Base-by-base conservation (phyloP, 2,888 invertebrate genomes). In the Pseudococcus jackbeardsleyi region DNA sequence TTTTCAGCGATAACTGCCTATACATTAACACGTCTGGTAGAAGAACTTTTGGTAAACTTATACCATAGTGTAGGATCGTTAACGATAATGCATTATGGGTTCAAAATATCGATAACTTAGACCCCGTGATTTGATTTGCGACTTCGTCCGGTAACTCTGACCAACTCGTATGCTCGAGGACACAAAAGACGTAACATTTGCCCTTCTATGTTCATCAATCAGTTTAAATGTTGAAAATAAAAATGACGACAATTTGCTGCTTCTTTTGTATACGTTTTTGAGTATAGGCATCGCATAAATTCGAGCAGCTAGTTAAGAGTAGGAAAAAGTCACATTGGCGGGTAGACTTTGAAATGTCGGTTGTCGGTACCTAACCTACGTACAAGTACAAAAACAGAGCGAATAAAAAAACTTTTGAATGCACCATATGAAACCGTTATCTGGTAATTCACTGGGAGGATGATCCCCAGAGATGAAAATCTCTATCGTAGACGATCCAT, bases 391-490 rank as follows among this genome's bases (percentile, higher is more conserved):
- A 50, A 22, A 64, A 33, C 26, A 33, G 1, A 22, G 11, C 22
- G 11, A 0, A 22, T 5, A 64, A 22, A 22, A 77, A 77, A 85
- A 85, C 84, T 54, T 54, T 22, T 26, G 54, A 54, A 26, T 54
- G 48, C 26, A 85, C 84, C 54, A 85, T 22, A 85, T 85, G 54
- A 85, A 85, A 85, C 84, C 84, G 54, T 85, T 85, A 85, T 85
- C 84, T 48, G 15, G 54, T 85, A 84, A 54, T 85, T 85, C 54
- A n/a, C 50, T 85, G 54, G 84, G 84, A 54, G 84, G 84, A 85
- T 85, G 54, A 85, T 48, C 87, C 68, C 87, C 12, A 48, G 87
- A 72, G 87, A 77, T 86, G 15, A 39, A 86, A 77, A 87, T 87
- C 48, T 48, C 48, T 77, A 77, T 77, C 87, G 39, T 46, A 77